Percentiles rank a stretch among this genome's conserved stretches.
These are phyloP conservation scores for Phorcus lineatus DNA, from an alignment of 2,888 invertebrate genomes.

Conservation along the genomic window DNA sequence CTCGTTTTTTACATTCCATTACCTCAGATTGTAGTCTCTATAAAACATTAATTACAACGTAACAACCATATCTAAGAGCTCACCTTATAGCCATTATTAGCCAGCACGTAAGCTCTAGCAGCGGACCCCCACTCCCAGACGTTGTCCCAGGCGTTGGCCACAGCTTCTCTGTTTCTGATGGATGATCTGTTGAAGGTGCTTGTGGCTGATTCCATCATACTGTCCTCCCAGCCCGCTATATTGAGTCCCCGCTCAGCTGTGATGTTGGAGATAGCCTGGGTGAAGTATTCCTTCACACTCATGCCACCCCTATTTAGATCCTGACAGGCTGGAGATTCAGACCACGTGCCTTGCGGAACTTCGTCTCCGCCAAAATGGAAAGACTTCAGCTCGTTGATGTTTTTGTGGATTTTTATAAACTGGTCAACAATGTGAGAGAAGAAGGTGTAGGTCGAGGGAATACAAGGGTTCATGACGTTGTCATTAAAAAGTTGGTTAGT, in stretches of 20 bases:
- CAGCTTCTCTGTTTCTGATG: constrained; percentile 48
- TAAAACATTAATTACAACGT: no score
- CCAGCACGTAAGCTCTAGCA: constrained; percentile 59
- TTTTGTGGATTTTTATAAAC: constrained; percentile 50
- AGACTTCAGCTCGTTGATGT: constrained; percentile 56
- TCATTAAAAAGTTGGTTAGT: constrained; percentile 50
- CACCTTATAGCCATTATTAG: constrained; percentile 70
- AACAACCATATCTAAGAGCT: neutral
- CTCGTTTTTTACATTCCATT: no score
- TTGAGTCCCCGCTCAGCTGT: constrained; percentile 37
- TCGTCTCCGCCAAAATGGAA: constrained; percentile 74
- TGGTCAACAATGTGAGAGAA: constrained; percentile 48
- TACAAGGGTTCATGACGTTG: constrained; percentile 57
- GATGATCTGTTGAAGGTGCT: constrained; percentile 31
- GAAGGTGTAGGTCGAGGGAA: constrained; percentile 36
- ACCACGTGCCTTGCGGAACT: constrained; percentile 53
- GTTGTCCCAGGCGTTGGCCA: constrained; percentile 65
- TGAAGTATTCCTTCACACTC: constrained; percentile 20
- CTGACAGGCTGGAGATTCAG: constrained; percentile 36
- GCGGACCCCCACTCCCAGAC: constrained; percentile 64
- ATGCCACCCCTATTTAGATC: neutral
- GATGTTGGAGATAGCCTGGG: neutral
- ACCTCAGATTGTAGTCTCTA: no score
- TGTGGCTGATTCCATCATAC: constrained; percentile 39
- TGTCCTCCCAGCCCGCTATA: constrained; percentile 60